These are phyloP conservation scores for Acleris holmiana DNA, from an alignment of 2,888 invertebrate species.

Conservation along the genomic window DNA sequence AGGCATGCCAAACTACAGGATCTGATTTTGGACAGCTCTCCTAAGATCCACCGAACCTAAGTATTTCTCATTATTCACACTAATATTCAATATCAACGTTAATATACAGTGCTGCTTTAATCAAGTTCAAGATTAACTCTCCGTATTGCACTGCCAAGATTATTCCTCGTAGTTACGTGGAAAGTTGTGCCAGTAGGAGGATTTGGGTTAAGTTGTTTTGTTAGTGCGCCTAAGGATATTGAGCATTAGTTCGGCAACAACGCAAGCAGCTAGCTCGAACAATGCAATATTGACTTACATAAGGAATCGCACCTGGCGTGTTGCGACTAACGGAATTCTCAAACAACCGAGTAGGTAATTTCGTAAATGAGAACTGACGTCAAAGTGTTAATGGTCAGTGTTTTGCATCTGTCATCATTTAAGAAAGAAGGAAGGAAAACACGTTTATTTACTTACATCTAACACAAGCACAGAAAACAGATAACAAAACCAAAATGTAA, in stretches of 20 bases:
- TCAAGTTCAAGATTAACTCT: conserved; percentile 14
- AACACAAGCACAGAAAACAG: too few species aligned
- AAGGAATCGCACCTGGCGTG: conserved; percentile 5
- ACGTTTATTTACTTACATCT: too few species aligned
- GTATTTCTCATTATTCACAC: background rate
- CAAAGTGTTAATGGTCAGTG: background rate
- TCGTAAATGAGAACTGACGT: conserved; percentile 1
- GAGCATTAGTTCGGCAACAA: conserved; percentile 38
- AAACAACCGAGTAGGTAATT: background rate
- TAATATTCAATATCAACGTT: background rate
- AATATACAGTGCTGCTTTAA: conserved; percentile 1
- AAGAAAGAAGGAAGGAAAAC: too few species aligned
- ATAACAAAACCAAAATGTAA: too few species aligned
- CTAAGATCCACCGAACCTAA: background rate
- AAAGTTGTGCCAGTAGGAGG: conserved; percentile 41
- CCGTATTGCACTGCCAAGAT: conserved; percentile 7
- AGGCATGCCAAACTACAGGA: too few species aligned
- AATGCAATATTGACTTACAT: conserved; percentile 13
- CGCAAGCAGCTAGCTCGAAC: conserved; percentile 12
- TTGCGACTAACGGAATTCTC: conserved; percentile 1
- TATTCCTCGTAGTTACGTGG: conserved; percentile 10
- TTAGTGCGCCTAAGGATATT: conserved; percentile 49
- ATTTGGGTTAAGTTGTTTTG: conserved; percentile 53
- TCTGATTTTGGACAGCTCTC: too few species aligned
- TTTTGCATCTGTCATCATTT: too few species aligned